These are phyloP conservation scores for Aegypius monachus DNA, from an alignment of 2,113 vertebrate species.

Conservation along the genomic window DNA sequence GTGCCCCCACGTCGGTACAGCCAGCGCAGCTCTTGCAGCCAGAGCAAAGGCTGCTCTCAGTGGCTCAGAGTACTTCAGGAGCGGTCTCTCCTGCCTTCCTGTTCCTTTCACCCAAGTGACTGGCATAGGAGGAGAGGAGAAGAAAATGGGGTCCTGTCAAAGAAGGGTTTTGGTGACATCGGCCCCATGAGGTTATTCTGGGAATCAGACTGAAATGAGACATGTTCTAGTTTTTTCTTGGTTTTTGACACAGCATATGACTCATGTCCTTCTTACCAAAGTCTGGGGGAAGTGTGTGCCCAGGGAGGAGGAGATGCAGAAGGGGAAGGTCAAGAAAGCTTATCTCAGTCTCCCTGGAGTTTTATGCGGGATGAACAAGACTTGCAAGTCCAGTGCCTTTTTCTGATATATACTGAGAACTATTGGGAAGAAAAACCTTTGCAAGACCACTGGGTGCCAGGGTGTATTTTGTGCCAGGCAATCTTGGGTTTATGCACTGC, in stretches of 20 bases:
- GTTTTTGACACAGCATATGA: not conserved
- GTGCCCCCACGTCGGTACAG: not conserved
- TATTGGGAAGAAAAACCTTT: not conserved
- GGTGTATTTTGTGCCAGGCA: not conserved
- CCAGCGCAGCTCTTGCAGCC: not conserved
- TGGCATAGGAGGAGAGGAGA: not conserved
- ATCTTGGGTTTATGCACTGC: not conserved
- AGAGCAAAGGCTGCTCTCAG: not conserved
- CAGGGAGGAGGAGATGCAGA: not conserved
- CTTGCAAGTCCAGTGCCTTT: not conserved
- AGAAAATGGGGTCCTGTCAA: not conserved
- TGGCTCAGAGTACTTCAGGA: not conserved
- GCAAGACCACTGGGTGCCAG: not conserved
- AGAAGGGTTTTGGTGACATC: not conserved
- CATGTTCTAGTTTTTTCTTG: not conserved
- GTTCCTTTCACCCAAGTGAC: not conserved
- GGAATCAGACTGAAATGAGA: not conserved
- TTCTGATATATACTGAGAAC: not conserved
- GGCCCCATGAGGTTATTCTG: not conserved
- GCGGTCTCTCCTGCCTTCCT: not conserved
- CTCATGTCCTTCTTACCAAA: not conserved
- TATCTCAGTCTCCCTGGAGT: not conserved
- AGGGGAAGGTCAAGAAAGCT: not conserved
- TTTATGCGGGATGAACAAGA: not conserved
- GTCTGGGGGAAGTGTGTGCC: not conserved